Conservation (phyloP, 2,888 invertebrate species). For the Sarcophaga caerulescens region DNA sequence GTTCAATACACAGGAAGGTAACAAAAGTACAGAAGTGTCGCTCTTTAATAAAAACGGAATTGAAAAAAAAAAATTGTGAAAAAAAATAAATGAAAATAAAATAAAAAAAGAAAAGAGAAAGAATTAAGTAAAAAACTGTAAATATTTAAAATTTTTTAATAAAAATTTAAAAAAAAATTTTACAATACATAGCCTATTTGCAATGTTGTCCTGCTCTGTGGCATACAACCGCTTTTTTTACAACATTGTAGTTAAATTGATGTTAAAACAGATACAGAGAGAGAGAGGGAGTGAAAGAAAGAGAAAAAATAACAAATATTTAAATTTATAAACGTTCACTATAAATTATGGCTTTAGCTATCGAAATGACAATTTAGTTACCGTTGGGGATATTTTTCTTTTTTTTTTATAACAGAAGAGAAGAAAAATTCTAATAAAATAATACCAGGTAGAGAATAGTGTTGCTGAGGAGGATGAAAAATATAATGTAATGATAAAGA, state of each 20-base stretch:
- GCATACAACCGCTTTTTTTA: background rate
- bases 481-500: background rate
- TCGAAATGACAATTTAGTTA: slow-evolving; percentile 69
- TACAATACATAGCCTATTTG: background rate
- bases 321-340: slow-evolving; percentile 61
- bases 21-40: background rate
- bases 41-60: background rate
- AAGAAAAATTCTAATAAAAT: slow-evolving; percentile 23
- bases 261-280: slow-evolving; percentile 33
- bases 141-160: too few species aligned
- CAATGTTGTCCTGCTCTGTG: slow-evolving; percentile 22
- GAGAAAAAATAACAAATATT: slow-evolving; percentile 41
- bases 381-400: slow-evolving; percentile 32
- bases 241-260: slow-evolving; percentile 15
- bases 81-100: background rate
- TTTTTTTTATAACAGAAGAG: slow-evolving; percentile 12
- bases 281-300: slow-evolving; percentile 26
- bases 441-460: background rate
- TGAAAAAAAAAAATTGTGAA: too few species aligned
- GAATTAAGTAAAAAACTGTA: background rate
- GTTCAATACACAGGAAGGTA: slow-evolving; percentile 16
- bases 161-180: background rate
- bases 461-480: background rate
- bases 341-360: slow-evolving; percentile 68
- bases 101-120: too few species aligned